phyloP scores from a whole-genome alignment of 1,140 invertebrate genomes.

The Alviniconcha marisindica region DNA sequence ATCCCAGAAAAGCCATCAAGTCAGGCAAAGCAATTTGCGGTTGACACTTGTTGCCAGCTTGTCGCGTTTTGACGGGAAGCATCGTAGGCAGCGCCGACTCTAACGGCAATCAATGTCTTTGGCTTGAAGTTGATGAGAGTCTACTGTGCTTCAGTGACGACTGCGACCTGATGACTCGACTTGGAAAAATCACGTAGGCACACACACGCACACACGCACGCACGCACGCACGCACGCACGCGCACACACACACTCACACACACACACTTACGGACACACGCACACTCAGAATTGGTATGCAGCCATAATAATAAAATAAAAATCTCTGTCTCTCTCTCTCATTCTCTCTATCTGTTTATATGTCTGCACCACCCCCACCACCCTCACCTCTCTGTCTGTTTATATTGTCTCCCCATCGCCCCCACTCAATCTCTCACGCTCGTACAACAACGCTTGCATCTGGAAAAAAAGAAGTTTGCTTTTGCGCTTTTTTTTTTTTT shows the following conservation, averaged over 20 bases:
- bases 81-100: no score
- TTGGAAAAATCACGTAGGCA: neutral
- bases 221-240: neutral
- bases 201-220: neutral
- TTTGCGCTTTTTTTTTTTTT: no score
- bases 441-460: neutral
- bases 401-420: neutral
- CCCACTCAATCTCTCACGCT: neutral
- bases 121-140: no score
- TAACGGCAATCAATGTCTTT: no score
- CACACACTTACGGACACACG: neutral
- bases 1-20: no score
- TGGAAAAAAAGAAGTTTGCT: no score
- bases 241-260: neutral
- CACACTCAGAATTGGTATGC: neutral
- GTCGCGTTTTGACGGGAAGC: no score
- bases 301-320: neutral
- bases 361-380: neutral
- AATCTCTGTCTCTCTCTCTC: no score
- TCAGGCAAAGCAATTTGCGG: no score
- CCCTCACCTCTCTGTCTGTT: neutral
- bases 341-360: neutral
- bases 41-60: no score
- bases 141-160: no score
- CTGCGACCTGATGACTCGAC: neutral